These are phyloP conservation scores for Hephaestus fuliginosus DNA, from an alignment of 2,797 vertebrate genomes.

Conservation along the genomic window DNA sequence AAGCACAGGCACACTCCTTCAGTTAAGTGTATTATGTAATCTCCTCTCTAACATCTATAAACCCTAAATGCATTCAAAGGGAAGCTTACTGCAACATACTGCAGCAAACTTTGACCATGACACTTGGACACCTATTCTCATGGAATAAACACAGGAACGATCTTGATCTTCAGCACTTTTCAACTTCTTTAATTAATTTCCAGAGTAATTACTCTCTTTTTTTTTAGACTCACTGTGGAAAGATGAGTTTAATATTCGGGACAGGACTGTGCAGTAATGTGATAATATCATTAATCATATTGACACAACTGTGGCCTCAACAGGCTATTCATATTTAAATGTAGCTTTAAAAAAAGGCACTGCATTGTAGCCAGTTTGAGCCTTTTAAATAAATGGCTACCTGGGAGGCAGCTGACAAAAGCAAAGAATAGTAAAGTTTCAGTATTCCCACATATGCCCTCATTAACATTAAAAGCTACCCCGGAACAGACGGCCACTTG, in stretches of 20 bases:
- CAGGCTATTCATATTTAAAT: constrained; percentile 21
- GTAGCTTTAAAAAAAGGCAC: background rate
- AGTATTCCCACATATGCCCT: constrained; percentile 43
- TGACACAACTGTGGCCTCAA: constrained; percentile 26
- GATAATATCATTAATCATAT: constrained; percentile 23
- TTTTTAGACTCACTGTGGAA: background rate
- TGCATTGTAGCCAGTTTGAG: background rate
- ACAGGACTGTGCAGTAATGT: constrained; percentile 6
- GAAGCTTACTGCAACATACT: constrained; percentile 37
- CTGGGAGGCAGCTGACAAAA: constrained; percentile 13
- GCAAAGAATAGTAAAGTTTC: constrained; percentile 21
- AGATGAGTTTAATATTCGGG: constrained; percentile 15
- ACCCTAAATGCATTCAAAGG: constrained; percentile 57
- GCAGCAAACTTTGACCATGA: constrained; percentile 37
- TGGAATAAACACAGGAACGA: constrained; percentile 4
- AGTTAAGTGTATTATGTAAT: constrained; percentile 73
- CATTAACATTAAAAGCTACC: constrained; percentile 52
- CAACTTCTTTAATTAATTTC: constrained; percentile 12
- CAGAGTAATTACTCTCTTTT: background rate
- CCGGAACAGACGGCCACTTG: constrained; percentile 37
- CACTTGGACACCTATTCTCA: constrained; percentile 16
- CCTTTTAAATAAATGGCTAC: constrained; percentile 27
- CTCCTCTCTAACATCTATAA: constrained; percentile 42
- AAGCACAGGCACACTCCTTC: constrained; percentile 47
- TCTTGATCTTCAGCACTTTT: background rate